Base-by-base conservation (phyloP, 2,113 vertebrate species). In the Oceanites oceanicus region DNA sequence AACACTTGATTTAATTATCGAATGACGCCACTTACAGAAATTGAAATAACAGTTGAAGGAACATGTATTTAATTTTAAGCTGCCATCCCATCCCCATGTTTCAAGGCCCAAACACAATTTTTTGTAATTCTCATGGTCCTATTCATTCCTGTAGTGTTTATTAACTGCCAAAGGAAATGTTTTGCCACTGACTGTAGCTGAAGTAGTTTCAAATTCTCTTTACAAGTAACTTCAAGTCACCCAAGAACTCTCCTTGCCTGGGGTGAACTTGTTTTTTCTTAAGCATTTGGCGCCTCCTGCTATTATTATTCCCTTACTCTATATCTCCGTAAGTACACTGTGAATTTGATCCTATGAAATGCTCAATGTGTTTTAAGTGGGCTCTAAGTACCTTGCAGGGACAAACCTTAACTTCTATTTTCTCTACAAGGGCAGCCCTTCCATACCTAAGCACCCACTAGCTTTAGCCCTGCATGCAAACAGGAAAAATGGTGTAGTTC, bases 211-310 rank as follows among this genome's bases (percentile, higher is more conserved):
- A 73, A 62, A 84, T 95, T 92, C 53, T 85, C 67, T 85, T 90
- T 96, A 66, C 42, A 66, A 95, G 45, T 85, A 85, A 55, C 67
- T 89, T 94, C 36, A 70, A 82, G 74, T 95, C 91, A 88, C 67
- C 50, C 55, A 90, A 73, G 85, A 92, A 40, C 45, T 79, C 32
- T 52, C 38, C 58, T 91, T 88, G 65, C 71, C 55, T 66, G 50
- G 32, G 23, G 49, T 88, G 70, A 89, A 50, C 38, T 78, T 72
- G 5, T 59, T 89, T 95, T 71, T 82, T 55, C 50, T 79, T 77
- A 50, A n/a, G n/a, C n/a, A n/a, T n/a, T n/a, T n/a, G n/a, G n/a
- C n/a, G n/a, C n/a, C n/a, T n/a, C n/a, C n/a, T n/a, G n/a, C n/a
- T n/a, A n/a, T n/a, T n/a, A n/a, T n/a, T 88, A 4, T 78, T 89